Base-by-base conservation (phyloP, 1,140 invertebrate genomes). In the Drosophila ironensis region DNA sequence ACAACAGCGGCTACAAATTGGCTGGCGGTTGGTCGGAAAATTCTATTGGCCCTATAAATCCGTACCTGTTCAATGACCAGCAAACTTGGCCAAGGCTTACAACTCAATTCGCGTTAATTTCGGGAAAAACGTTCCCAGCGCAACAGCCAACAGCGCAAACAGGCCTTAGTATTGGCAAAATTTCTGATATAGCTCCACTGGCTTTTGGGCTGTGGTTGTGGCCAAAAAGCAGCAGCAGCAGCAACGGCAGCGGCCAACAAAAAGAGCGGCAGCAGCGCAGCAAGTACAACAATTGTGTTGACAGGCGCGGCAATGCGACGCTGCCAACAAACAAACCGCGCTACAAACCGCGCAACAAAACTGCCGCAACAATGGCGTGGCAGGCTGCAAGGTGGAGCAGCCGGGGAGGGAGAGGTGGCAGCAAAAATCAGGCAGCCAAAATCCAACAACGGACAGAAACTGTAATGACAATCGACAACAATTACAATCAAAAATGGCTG, bases 391-490 rank as follows among this genome's bases (percentile, higher is more conserved):
- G 19, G 16, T 19, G 1, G 16, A 40, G 7, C 0, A 5, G 14
- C 6, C n/a, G n/a, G 30, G 22, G n/a, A 8, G 27, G 7, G 8
- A 2, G n/a, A 16, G 14, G 41, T n/a, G 17, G 25, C 40, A 22
- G 59, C 45, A 38, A 71, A 78, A 81, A 74, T 81, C 75, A 81
- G 75, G 70, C 53, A 54, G 54, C 71, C 78, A 81, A 81, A 81
- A 71, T 80, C 51, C 47, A 73, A 45, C 59, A 61, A 60, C 76
- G 30, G 28, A 12, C 72, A 68, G 63, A 64, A 84, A 73, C 64
- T 59, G 80, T 86, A 84, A 84, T 84, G 78, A 84, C 78, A 84
- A 84, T 84, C 78, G 80, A 84, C 80, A 84, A 84, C 78, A 84
- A 84, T 84, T 84, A 84, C 80, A 86, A 84, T 84, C 80, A 84